Base-by-base conservation (phyloP, 2,888 invertebrate species). In the Amphipoea oculea region DNA sequence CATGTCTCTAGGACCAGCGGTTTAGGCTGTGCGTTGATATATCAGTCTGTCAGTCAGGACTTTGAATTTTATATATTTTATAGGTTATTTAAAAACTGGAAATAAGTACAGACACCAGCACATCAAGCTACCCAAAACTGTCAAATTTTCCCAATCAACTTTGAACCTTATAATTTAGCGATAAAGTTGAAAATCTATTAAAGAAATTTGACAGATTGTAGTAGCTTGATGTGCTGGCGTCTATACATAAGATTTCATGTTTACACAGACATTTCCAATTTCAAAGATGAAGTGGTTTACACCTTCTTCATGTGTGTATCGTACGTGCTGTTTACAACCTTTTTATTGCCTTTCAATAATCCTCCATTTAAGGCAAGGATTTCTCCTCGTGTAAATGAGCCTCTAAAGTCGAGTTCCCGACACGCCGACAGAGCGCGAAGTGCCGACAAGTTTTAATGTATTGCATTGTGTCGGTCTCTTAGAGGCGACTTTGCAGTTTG, bases 401-500 rank as follows among this genome's bases (percentile, higher is more conserved):
- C 29, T 67, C 11, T 40, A 60, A 73, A 73, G 42, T 20, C 14
- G 23, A 40, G 82, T 40, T 23, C 17, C 48, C 85, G 63, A 68
- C 71, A 45, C 81, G 51, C 70, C 51, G 23, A 60, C 81, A 23
- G 66, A 57, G 60, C 67, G n/a, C 51, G 74, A 69, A 81, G 65
- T 66, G 85, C 9, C 69, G 65, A 70, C 83, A 82, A 82, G 86
- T 86, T 82, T 82, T 86, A 82, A 82, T 82, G 86, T 82, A 82
- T 75, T 86, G 86, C 76, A 82, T 86, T 82, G 82, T 82, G 70
- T 82, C 76, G 62, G 29, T 48, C 40, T 60, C 45, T 40, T 23
- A 54, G 54, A 66, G 40, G n/a, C n/a, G 20, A 48, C 23, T 62
- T 62, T 82, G 75, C 70, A 82, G 40, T 54, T 40, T 2, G 69